Conservation (phyloP, 2,888 invertebrate species). For the Ophion slaviceki region DNA sequence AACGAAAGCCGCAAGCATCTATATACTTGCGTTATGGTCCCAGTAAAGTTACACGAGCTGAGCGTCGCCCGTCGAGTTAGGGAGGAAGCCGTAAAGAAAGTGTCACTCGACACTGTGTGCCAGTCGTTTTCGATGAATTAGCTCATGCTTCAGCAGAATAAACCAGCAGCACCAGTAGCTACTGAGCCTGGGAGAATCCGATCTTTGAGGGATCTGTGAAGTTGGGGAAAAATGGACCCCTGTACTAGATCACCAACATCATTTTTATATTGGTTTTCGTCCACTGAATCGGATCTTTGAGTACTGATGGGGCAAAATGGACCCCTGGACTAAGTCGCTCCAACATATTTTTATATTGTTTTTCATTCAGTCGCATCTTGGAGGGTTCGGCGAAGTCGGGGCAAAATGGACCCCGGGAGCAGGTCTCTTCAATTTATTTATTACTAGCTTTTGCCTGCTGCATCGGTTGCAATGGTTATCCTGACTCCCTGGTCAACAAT, state of each 20-base stretch:
- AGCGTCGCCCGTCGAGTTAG: conserved; percentile 24
- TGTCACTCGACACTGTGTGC: conserved; percentile 64
- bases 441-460: neutral
- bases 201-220: neutral
- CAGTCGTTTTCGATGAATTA: conserved; percentile 68
- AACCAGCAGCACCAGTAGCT: conserved; percentile 1
- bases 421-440: neutral
- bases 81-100: conserved; percentile 66
- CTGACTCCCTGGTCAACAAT: no score
- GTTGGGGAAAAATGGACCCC: neutral
- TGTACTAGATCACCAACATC: neutral
- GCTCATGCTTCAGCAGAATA: conserved; percentile 33
- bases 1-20: conserved; percentile 30
- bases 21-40: conserved; percentile 16
- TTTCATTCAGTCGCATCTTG: neutral
- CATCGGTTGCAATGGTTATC: no score
- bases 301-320: neutral
- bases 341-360: neutral
- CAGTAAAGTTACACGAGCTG: conserved; percentile 46
- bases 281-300: neutral
- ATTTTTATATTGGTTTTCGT: neutral
- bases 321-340: neutral
- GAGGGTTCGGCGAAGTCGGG: neutral
- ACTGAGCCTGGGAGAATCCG: conserved; percentile 7
- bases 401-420: neutral